phyloP scores from a whole-genome alignment of 2,113 vertebrate species.

The Neopipo cinnamomea region DNA sequence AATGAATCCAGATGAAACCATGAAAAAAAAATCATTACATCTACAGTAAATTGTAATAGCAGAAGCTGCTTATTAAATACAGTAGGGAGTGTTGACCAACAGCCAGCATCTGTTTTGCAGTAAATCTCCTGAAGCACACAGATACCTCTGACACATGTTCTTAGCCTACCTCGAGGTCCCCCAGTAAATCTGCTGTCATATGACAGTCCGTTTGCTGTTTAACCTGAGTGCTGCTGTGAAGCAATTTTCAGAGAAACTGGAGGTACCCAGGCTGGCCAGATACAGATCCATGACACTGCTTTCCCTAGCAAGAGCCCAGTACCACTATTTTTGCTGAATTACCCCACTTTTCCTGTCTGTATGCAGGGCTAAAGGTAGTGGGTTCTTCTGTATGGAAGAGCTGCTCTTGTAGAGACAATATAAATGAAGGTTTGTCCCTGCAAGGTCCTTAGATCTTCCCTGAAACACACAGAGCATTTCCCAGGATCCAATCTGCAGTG shows the following conservation, averaged over 20 bases:
- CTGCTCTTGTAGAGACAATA: background rate
- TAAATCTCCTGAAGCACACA: background rate
- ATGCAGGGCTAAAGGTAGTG: background rate
- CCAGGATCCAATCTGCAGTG: background rate
- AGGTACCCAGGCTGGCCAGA: background rate
- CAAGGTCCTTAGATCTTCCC: background rate
- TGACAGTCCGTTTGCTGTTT: background rate
- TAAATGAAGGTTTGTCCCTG: background rate
- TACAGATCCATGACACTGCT: background rate
- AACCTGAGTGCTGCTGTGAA: background rate
- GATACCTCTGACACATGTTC: background rate
- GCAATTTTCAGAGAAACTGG: background rate
- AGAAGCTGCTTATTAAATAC: background rate
- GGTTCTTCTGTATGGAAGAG: background rate
- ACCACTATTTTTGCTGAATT: background rate
- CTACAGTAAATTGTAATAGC: background rate
- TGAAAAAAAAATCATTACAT: background rate
- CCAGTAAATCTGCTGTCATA: background rate
- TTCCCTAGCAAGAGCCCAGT: background rate
- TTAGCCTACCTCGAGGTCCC: background rate
- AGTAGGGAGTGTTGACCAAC: background rate
- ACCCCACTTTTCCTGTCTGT: background rate
- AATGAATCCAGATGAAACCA: slow-evolving; percentile 18
- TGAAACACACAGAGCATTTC: background rate
- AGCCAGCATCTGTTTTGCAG: background rate